Evolutionary conservation across 2,888 invertebrate genomes (phyloP).

Genomic region (Leucophora obtusa): DNA sequence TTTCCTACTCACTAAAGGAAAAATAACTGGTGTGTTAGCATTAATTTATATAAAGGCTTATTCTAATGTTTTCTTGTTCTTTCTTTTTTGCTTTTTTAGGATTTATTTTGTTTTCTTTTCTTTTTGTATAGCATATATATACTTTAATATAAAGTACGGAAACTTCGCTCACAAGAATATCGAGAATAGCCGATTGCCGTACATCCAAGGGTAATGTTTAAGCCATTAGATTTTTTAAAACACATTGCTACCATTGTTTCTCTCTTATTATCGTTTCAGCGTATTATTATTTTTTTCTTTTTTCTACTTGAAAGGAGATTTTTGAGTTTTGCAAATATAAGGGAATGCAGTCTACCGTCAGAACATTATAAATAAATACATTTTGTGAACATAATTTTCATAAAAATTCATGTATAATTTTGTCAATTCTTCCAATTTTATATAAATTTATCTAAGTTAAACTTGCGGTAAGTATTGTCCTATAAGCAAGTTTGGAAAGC

Average conservation of each 20-base stretch:
- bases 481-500: too few species aligned
- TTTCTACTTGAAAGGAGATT: too few species aligned
- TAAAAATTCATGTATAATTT: too few species aligned
- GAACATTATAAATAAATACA: too few species aligned
- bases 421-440: too few species aligned
- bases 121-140: slow-evolving; percentile 21
- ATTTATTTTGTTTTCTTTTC: slow-evolving; percentile 19
- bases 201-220: neutral
- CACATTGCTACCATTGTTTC: neutral
- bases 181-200: neutral
- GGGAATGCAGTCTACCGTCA: too few species aligned
- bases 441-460: too few species aligned
- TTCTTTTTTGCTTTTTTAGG: too few species aligned
- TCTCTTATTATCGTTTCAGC: neutral
- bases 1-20: neutral
- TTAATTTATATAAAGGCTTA: neutral
- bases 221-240: neutral
- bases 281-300: neutral
- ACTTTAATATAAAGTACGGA: slow-evolving; percentile 4
- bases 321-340: too few species aligned
- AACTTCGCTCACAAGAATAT: neutral
- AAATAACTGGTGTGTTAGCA: neutral
- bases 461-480: too few species aligned
- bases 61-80: slow-evolving; percentile 27
- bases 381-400: too few species aligned